These are phyloP conservation scores for Leptinotarsa rubiginosa DNA, from an alignment of 2,888 invertebrate genomes.

Conservation along the genomic window DNA sequence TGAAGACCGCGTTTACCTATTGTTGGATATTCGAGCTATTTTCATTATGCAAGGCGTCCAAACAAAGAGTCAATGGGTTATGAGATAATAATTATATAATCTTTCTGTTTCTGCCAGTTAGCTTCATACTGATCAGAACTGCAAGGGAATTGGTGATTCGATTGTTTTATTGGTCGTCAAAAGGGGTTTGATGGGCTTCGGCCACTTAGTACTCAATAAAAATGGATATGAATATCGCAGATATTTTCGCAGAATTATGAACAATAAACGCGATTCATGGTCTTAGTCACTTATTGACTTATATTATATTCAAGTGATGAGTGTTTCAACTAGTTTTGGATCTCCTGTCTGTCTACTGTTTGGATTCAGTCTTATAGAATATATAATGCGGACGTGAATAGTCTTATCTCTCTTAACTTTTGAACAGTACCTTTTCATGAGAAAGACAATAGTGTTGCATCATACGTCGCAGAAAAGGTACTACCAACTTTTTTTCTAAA, in stretches of 20 bases:
- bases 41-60: constrained; percentile 7
- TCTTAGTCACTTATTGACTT: background rate
- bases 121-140: background rate
- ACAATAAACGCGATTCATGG: background rate
- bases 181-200: background rate
- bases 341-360: background rate
- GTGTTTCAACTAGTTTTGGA: background rate
- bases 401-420: no score
- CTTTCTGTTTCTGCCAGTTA: no score
- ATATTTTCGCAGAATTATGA: background rate
- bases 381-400: no score
- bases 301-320: background rate
- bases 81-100: background rate
- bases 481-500: no score
- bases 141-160: background rate
- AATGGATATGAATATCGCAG: background rate
- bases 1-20: background rate
- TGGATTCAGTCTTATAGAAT: no score
- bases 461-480: no score
- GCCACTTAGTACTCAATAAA: background rate
- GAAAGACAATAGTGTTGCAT: background rate
- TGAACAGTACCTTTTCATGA: no score
- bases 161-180: background rate
- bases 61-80: background rate
- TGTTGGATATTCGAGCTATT: background rate